Base-by-base conservation (phyloP, 2,797 vertebrate genomes). In the Microctenopoma lineatum region DNA sequence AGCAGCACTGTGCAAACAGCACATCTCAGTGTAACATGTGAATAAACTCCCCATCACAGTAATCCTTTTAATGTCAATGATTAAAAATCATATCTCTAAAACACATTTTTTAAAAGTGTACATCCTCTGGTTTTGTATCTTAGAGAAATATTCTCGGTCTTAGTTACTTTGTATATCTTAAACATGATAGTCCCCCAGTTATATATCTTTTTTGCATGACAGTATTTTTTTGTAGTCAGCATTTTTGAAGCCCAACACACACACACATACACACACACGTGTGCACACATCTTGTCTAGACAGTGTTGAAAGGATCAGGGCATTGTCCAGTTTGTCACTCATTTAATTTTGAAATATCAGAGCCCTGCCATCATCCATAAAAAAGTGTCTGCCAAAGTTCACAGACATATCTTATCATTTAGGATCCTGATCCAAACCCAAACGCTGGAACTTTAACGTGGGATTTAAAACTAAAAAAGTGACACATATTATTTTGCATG, bases 311-410 rank as follows among this genome's bases (percentile, higher is more conserved):
- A 91, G 66, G 5, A 56, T 68, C 45, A 6, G 87, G 79, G 21
- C 75, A 81, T 85, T 54, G 73, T 75, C 70, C 84, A 81, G 36
- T 42, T 50, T 80, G 73, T 38, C 80, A 66, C 39, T 56, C 9
- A 44, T 75, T 77, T 71, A 9, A 81, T 90, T 86, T 88, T 61
- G 91, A 86, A 90, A 89, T 83, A 83, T 80, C 75, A 75, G 7
- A 73, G 41, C 16, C n/a, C 27, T 83, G 84, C 73, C 68, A 87
- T 75, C 54, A 67, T 26, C 77, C 71, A 72, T 59, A 53, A 70
- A 79, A 51, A 36, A 1, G 36, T 21, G n/a, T 10, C 29, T 77
- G 73, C 73, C 74, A 92, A 89, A 87, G 84, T 79, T 64, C 72
- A 73, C 57, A 79, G 81, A 87, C 75, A 18, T 29, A 26, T 68